Evolutionary conservation across 2,888 invertebrate species (phyloP).

Genomic region (Leucozona laternaria): DNA sequence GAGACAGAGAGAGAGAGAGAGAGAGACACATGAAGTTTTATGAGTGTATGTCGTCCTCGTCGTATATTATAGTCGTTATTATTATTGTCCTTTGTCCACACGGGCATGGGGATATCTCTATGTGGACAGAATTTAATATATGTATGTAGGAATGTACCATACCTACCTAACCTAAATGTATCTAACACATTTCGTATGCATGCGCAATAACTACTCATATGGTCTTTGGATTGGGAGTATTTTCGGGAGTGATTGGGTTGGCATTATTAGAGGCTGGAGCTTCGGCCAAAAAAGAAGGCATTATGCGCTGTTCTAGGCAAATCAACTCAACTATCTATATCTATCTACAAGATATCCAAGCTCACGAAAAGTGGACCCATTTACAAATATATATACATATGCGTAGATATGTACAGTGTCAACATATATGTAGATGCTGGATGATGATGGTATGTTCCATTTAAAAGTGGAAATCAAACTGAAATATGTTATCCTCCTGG

Average conservation of each 20-base stretch:
- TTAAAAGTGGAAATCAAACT: conserved; percentile 67
- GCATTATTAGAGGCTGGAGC: conserved; percentile 74
- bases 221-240: conserved; percentile 73
- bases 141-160: no score
- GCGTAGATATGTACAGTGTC: not conserved
- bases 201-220: conserved; percentile 76
- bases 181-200: conserved; percentile 68
- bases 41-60: conserved; percentile 18
- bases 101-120: conserved; percentile 42
- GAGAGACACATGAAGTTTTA: conserved; percentile 35
- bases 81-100: conserved; percentile 74
- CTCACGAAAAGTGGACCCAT: conserved; percentile 66
- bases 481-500: conserved; percentile 73
- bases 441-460: conserved; percentile 48
- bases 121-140: conserved; percentile 51
- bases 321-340: conserved; percentile 66
- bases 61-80: conserved; percentile 48
- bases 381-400: conserved; percentile 13
- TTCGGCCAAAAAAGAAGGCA: conserved; percentile 65
- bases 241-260: conserved; percentile 75
- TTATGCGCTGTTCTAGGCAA: conserved; percentile 67
- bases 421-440: not conserved
- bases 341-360: conserved; percentile 41
- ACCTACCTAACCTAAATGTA: conserved; percentile 1
- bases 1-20: conserved; percentile 20